A percentile compares a stretch with the other conserved stretches of the same genome.
Conservation (phyloP, 2,888 invertebrate genomes). For the Plagodis pulveraria region DNA sequence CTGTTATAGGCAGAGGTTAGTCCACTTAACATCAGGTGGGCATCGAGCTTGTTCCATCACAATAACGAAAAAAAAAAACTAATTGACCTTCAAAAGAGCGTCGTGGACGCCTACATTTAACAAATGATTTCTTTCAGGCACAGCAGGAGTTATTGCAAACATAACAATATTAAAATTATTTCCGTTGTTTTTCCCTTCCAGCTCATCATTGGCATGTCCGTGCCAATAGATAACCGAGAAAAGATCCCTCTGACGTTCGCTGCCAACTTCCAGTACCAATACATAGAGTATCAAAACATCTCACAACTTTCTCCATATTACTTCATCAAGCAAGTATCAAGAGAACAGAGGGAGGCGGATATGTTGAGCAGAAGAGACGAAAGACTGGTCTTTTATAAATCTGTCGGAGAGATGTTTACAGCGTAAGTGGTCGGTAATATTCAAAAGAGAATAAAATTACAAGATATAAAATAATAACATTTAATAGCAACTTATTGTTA, state of each 20-base stretch:
- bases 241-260: constrained; percentile 82
- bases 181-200: constrained; percentile 58
- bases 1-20: no score
- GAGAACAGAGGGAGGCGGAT: constrained; percentile 68
- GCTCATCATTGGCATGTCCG: constrained; percentile 85
- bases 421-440: constrained; percentile 53
- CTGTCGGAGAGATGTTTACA: constrained; percentile 62
- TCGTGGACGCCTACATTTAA: no score
- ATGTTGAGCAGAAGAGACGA: constrained; percentile 59
- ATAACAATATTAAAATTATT: no score
- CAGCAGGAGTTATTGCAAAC: no score
- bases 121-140: no score
- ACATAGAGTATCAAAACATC: constrained; percentile 80
- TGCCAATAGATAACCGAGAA: constrained; percentile 83
- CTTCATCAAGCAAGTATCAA: constrained; percentile 67
- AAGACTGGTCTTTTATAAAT: constrained; percentile 66
- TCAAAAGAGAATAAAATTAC: no score
- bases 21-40: no score
- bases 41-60: no score
- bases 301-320: constrained; percentile 79
- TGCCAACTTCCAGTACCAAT: constrained; percentile 88
- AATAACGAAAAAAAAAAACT: no score
- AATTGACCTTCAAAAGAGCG: no score
- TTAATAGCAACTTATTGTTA: no score
- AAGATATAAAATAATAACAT: no score